Evolutionary conservation across 2,888 invertebrate genomes (phyloP), one percentile per base, ranked within the genome.

Genomic region (Leucoma salicis): DNA sequence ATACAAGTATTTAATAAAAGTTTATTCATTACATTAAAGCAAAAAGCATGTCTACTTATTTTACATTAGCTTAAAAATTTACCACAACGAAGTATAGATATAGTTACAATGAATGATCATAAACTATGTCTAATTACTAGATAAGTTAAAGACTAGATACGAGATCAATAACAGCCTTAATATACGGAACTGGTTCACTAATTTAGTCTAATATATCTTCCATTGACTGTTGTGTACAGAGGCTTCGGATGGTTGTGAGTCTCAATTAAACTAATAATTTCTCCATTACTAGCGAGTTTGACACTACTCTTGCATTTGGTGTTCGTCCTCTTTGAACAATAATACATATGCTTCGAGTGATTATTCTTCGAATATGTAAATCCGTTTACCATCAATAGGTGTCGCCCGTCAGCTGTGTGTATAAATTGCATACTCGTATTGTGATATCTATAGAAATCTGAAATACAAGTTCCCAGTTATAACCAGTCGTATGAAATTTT

Each of bases 321-420:
- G 2, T 4, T 14, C 25, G 29, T 13, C 14, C 54, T 57, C 36
- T 53, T 62, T 0, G 63, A 60, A 38, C 66, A 67, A 28, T 63
- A 65, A 34, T 46, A 67, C 15, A 31, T 35, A 14, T 50, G 50
- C 14, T 41, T 50, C 14, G 46, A 37, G 11, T 43, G 49, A 21
- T 47, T 47, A 21, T 56, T 48, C 14, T 45, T 46, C 0, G 43
- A 33, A 27, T 31, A 58, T 1, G 58, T 58, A 12, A 46, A 50
- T 1, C 42, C 47, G 2, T 55, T 50, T 0, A 55, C 7, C 49
- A 55, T 52, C 11, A 42, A 24, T 4, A 68, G 4, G 1, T 36
- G 32, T 7, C 31, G 28, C 1, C 46, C 42, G 6, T 39, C 32
- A 18, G 37, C 13, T 0, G 48, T 44, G 11, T 38, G 14, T 7